These are phyloP conservation scores for Prenolepis imparis DNA, from an alignment of 2,888 invertebrate genomes.

Conservation along the genomic window DNA sequence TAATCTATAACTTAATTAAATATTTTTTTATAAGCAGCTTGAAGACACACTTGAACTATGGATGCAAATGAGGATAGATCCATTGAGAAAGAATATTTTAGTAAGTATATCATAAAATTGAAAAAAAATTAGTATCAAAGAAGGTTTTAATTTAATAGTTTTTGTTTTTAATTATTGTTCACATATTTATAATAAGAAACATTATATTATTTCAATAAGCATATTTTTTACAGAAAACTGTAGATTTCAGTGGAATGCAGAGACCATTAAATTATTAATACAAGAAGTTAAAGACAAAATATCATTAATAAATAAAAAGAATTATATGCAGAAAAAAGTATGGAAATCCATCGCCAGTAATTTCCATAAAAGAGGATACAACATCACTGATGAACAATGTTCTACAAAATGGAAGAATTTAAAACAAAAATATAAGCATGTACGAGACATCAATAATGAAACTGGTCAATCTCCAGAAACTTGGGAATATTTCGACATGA, in stretches of 20 bases:
- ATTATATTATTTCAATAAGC: background rate
- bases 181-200: background rate
- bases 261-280: background rate
- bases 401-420: constrained; percentile 13
- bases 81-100: no score
- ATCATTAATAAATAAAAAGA: no score
- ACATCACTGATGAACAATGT: constrained; percentile 7
- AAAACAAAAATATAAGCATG: background rate
- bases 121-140: no score
- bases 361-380: background rate
- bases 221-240: background rate
- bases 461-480: background rate
- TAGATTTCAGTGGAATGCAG: background rate
- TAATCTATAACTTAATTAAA: no score
- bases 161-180: no score
- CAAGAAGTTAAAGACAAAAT: background rate
- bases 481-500: constrained; percentile 11
- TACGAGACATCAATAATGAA: background rate
- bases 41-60: no score
- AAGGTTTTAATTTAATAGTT: no score
- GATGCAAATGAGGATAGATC: no score
- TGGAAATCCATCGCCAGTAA: background rate
- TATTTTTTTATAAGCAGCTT: no score
- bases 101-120: no score
- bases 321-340: background rate